A percentile compares a stretch with the other conserved stretches of the same genome.
Evolutionary conservation across 2,113 vertebrate species (phyloP).

Genomic region (Oncorhynchus keta): DNA sequence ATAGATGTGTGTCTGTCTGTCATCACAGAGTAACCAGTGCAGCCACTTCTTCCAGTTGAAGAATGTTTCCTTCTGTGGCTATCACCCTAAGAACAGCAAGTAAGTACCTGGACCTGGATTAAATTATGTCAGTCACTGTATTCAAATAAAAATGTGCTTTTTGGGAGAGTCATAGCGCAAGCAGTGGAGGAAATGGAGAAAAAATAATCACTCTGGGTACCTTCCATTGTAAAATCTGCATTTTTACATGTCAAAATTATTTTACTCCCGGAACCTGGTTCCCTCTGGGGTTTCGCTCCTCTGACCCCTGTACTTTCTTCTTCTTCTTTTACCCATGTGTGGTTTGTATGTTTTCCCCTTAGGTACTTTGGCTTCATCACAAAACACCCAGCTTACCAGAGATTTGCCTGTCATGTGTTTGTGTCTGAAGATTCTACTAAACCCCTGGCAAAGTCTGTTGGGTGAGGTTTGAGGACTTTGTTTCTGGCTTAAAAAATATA

Average conservation of each 20-base stretch:
- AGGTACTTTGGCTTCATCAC: constrained; percentile 99
- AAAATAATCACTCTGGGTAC: no score
- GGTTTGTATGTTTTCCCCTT: constrained; percentile 13
- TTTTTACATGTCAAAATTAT: no score
- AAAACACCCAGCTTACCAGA: constrained; percentile 96
- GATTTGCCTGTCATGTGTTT: constrained; percentile 97
- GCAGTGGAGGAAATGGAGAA: no score
- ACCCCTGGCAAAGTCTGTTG: constrained; percentile 89
- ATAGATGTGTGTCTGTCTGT: constrained; percentile 1
- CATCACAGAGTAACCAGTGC: constrained; percentile 86
- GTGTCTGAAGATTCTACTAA: constrained; percentile 96
- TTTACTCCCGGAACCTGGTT: not conserved
- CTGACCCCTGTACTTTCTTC: not conserved
- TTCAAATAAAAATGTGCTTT: no score
- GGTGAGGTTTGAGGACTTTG: constrained; percentile 73
- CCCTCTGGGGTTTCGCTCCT: not conserved
- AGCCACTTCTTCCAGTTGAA: constrained; percentile 99
- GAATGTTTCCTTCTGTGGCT: constrained; percentile 98
- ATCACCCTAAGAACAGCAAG: constrained; percentile 99
- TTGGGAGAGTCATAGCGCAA: no score
- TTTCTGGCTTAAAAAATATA: not conserved
- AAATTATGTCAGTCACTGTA: not conserved
- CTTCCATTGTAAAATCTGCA: no score
- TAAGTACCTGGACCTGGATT: constrained; percentile 64
- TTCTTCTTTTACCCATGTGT: not conserved